These are phyloP conservation scores for Nannoperca obscura DNA, from an alignment of 2,797 vertebrate genomes.

Conservation along the genomic window DNA sequence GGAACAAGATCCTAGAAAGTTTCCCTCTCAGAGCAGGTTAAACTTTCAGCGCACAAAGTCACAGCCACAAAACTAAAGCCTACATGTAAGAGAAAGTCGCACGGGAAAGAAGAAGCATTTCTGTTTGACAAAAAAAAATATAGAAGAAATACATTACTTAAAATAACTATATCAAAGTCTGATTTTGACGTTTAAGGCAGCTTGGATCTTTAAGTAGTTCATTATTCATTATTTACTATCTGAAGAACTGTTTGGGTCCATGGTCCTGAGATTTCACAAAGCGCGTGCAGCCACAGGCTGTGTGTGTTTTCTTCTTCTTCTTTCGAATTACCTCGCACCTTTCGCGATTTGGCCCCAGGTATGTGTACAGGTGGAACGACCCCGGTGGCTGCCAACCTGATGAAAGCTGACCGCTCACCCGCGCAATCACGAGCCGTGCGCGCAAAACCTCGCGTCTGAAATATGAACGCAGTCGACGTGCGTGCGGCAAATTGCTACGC, in stretches of 20 bases:
- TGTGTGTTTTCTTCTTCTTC: background rate
- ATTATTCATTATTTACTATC: background rate
- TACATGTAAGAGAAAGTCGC: slow-evolving; percentile 2
- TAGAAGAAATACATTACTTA: background rate
- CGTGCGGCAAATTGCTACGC: background rate
- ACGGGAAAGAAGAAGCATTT: background rate
- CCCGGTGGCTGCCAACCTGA: background rate
- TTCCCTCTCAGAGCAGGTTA: slow-evolving; percentile 17
- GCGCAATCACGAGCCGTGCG: background rate
- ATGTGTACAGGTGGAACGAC: slow-evolving; percentile 28
- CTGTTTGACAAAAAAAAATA: background rate
- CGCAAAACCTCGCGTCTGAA: background rate
- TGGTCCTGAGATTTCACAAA: background rate
- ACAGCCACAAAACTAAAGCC: slow-evolving; percentile 8
- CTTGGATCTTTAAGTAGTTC: background rate
- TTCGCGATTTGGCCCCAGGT: slow-evolving; percentile 3
- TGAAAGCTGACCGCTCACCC: slow-evolving; percentile 10
- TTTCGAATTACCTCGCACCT: background rate
- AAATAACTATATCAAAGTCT: background rate
- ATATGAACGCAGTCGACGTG: background rate
- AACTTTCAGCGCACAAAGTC: background rate
- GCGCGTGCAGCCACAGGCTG: background rate
- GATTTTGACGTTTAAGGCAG: background rate
- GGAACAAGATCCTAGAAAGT: slow-evolving; percentile 5
- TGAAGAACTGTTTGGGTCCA: background rate